These are phyloP conservation scores for Cheilosia soror DNA, from an alignment of 2,888 invertebrate genomes.

Conservation along the genomic window DNA sequence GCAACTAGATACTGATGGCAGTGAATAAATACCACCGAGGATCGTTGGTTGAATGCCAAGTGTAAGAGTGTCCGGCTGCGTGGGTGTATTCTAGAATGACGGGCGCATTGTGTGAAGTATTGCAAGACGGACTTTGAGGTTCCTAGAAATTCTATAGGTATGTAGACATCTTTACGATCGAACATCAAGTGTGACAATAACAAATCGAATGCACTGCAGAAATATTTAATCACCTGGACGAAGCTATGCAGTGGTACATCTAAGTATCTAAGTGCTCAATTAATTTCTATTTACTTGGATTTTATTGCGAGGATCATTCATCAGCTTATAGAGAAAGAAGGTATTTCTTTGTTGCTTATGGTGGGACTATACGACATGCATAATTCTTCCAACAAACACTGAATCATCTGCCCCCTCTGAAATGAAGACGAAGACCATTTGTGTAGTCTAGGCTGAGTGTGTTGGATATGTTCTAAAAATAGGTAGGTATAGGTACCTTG, in stretches of 20 bases:
- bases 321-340: background rate
- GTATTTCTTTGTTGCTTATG: background rate
- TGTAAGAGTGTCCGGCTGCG: constrained; percentile 71
- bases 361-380: background rate
- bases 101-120: constrained; percentile 47
- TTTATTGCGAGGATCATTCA: constrained; percentile 39
- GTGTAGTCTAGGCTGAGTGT: too few species aligned
- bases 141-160: constrained; percentile 45
- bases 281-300: constrained; percentile 45
- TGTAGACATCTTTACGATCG: constrained; percentile 21
- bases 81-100: constrained; percentile 61
- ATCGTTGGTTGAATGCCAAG: constrained; percentile 66
- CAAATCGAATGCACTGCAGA: constrained; percentile 13
- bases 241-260: constrained; percentile 3
- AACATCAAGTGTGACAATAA: constrained; percentile 35
- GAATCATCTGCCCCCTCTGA: too few species aligned
- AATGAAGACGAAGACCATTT: too few species aligned
- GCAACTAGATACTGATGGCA: constrained; percentile 43
- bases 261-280: constrained; percentile 34
- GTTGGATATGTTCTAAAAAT: too few species aligned
- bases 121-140: constrained; percentile 46
- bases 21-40: constrained; percentile 18
- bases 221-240: constrained; percentile 42
- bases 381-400: too few species aligned
- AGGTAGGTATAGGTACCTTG: too few species aligned